Conservation (phyloP, 2,888 invertebrate species). For the Acanthoscelides obtectus region DNA sequence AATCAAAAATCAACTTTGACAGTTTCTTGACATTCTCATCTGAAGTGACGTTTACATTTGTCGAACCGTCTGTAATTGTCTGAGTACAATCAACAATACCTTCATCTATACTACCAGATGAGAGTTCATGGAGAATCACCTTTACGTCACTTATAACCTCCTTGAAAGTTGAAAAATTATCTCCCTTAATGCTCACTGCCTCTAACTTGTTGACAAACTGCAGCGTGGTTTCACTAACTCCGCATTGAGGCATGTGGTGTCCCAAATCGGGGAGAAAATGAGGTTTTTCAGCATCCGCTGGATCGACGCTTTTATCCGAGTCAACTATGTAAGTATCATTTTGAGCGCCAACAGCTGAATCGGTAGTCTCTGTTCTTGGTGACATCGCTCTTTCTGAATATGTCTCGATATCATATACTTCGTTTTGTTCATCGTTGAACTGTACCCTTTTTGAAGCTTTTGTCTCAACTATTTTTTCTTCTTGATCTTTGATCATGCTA, state of each 20-base stretch:
- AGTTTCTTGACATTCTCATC: constrained; percentile 25
- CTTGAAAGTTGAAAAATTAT: background rate
- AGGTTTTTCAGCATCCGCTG: background rate
- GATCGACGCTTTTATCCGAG: background rate
- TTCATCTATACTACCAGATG: constrained; percentile 21
- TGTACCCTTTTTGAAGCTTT: background rate
- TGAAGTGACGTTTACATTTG: constrained; percentile 2
- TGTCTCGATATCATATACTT: background rate
- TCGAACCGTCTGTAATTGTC: constrained; percentile 2
- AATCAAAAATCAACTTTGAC: constrained; percentile 33
- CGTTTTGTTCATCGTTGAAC: background rate
- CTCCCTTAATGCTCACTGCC: background rate
- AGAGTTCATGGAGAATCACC: background rate
- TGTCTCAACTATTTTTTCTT: background rate
- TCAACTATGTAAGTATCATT: background rate
- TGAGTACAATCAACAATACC: constrained; percentile 31
- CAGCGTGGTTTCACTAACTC: background rate
- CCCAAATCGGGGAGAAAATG: background rate
- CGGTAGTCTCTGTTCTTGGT: background rate
- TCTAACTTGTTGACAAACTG: background rate
- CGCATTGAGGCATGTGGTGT: background rate
- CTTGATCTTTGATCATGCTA: background rate
- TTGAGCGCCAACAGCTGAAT: background rate
- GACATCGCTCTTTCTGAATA: background rate
- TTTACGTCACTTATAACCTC: background rate